Evolutionary conservation across 92 coral and sea anemone genomes (phyloP).

Genomic region (Micromussa lordhowensis): DNA sequence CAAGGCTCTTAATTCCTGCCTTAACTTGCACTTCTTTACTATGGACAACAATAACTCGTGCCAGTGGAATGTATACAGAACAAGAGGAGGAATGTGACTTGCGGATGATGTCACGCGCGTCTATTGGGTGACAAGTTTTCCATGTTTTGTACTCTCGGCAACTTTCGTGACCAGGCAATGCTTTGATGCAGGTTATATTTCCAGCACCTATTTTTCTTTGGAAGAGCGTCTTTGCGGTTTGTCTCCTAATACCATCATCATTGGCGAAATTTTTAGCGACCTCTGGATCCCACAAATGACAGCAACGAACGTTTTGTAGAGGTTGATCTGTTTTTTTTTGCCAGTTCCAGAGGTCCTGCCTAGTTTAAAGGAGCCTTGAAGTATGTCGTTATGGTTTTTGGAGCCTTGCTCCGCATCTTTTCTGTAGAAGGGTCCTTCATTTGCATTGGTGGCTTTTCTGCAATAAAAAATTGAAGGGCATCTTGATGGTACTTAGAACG

Average conservation of each 20-base stretch:
- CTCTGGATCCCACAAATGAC: slow-evolving; percentile 30
- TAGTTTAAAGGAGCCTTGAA: slow-evolving; percentile 41
- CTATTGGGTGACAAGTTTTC: slow-evolving; percentile 10
- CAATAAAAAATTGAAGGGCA: slow-evolving; percentile 27
- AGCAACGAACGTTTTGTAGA: not conserved
- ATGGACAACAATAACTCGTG: slow-evolving; percentile 3
- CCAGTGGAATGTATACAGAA: not conserved
- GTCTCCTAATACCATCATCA: too few relatives aligned
- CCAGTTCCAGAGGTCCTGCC: slow-evolving; percentile 44
- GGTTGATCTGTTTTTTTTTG: too few relatives aligned
- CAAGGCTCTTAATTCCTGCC: slow-evolving; percentile 43
- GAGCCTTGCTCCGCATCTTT: too few relatives aligned
- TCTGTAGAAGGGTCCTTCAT: too few relatives aligned
- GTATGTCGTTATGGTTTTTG: too few relatives aligned
- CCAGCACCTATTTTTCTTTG: too few relatives aligned
- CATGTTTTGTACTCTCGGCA: slow-evolving; percentile 1
- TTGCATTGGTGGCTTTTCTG: not conserved
- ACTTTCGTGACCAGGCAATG: too few relatives aligned
- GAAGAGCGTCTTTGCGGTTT: too few relatives aligned
- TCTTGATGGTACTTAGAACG: slow-evolving; percentile 37
- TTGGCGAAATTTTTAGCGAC: slow-evolving; percentile 23
- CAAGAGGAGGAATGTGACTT: not conserved
- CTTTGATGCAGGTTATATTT: too few relatives aligned
- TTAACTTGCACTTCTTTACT: slow-evolving; percentile 1
- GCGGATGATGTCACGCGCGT: not conserved